Percentiles rank a stretch among this genome's conserved stretches.
These are phyloP conservation scores for Trachelipus rathkii DNA, from an alignment of 1,140 invertebrate genomes.

Conservation along the genomic window DNA sequence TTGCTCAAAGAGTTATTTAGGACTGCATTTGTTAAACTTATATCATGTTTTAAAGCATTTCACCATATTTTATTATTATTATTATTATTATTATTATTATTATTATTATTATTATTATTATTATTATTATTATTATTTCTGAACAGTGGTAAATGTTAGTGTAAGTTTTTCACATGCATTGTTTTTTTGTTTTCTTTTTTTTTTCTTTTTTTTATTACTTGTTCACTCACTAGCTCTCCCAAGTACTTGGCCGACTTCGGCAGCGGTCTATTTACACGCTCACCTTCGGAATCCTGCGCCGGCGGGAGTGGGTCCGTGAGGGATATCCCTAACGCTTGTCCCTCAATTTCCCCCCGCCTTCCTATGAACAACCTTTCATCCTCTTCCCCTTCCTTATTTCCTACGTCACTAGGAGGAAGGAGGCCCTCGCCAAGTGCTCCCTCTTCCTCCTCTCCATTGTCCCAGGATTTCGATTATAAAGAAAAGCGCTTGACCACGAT, in stretches of 20 bases:
- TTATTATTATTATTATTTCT: slow-evolving; percentile 4
- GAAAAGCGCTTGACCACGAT: not conserved
- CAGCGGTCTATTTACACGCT: slow-evolving; percentile 52
- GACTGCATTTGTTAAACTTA: too few species aligned
- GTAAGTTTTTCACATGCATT: not conserved
- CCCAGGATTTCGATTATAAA: not conserved
- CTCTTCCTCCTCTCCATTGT: too few species aligned
- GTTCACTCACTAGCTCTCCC: slow-evolving; percentile 63
- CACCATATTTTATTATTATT: not conserved
- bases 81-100: slow-evolving; percentile 1
- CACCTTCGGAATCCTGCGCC: slow-evolving; percentile 42
- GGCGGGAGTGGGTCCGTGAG: slow-evolving; percentile 30
- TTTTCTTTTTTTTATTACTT: not conserved
- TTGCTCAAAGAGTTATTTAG: too few species aligned
- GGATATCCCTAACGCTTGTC: slow-evolving; percentile 38
- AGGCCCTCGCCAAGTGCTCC: not conserved
- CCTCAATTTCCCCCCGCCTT: slow-evolving; percentile 33
- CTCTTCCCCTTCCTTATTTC: slow-evolving; percentile 20
- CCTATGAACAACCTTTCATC: not conserved
- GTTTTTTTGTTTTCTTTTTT: not conserved
- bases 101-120: slow-evolving; percentile 19
- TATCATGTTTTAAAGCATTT: too few species aligned
- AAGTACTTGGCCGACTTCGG: slow-evolving; percentile 71
- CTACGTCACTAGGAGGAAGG: not conserved
- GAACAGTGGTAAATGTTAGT: too few species aligned